Base-by-base conservation (phyloP, 2,888 invertebrate species). In the Lasioglossum malachurum region DNA sequence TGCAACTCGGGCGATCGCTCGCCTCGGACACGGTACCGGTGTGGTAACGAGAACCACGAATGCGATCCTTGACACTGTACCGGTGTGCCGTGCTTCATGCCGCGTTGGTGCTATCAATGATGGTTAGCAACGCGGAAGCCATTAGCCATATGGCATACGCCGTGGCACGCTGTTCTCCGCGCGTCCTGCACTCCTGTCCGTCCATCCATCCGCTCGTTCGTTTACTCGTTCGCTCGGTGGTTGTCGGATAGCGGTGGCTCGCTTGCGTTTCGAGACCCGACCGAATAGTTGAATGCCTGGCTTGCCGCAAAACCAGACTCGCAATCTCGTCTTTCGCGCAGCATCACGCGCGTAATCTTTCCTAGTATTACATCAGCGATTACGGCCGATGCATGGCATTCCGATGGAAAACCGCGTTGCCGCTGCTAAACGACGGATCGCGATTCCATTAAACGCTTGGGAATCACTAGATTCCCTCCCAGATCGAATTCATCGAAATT, bases 141-240 rank as follows among this genome's bases (percentile, higher is more conserved):
- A 94, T 94, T 94, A 94, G 93, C 94, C 94, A 94, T 94, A 94
- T 94, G 94, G 94, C 94, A 92, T 94, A 91, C 86, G 91, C 92
- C 89, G 87, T 88, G 84, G 78, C 82, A 46, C 84, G 88, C 78
- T 87, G 75, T 74, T 27, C 76, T 44, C n/a, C 71, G 44, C 82
- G 74, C 77, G 86, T 83, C 84, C 82, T 78, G 79, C 85, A 79
- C 83, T 89, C 74, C 69, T 41, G 53, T 76, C 75, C 85, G 82
- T 75, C 80, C 69, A 77, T 81, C 67, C 69, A 38, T 80, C 73
- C 83, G 57, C 69, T 46, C 77, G 78, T 80, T 72, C 81, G 73
- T 38, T 69, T 35, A 23, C 31, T 69, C 69, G 38, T 38, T 69
- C 38, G 69, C 38, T 81, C 79, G 71, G 80, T 75, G 75, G 71